Conservation (phyloP, 1,140 invertebrate genomes). For the Bombus consobrinus region DNA sequence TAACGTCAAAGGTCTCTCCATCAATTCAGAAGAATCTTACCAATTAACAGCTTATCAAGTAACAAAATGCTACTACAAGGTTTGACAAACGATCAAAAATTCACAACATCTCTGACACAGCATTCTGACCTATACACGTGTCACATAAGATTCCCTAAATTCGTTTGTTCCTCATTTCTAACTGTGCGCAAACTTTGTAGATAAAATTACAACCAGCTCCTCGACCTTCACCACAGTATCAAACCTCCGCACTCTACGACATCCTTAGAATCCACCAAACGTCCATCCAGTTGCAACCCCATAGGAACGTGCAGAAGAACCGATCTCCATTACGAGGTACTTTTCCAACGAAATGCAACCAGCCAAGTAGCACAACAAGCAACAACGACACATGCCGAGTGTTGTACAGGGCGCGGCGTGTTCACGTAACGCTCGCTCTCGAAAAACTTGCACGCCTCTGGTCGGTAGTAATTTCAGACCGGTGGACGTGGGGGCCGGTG, state of each 20-base stretch:
- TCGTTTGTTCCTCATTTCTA: no score
- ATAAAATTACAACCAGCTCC: no score
- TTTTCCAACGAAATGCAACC: conserved; percentile 35
- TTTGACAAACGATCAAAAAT: no score
- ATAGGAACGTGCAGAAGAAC: conserved; percentile 32
- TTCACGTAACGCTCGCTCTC: conserved; percentile 25
- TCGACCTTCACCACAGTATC: neutral
- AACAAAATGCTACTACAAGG: no score
- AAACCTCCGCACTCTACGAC: neutral
- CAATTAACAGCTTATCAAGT: no score
- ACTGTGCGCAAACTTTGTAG: no score
- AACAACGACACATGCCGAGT: neutral
- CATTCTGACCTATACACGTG: no score
- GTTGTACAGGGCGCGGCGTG: neutral
- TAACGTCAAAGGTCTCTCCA: no score
- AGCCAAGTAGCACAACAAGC: neutral
- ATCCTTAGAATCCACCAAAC: neutral
- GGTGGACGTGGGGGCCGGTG: neutral
- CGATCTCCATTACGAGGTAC: neutral
- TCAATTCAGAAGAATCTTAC: no score
- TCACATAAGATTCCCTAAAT: no score
- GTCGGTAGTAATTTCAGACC: conserved; percentile 41
- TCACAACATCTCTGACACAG: no score
- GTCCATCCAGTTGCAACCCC: neutral
- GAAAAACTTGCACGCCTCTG: conserved; percentile 49